Base-by-base conservation (phyloP, 2,113 vertebrate species). In the Clarias gariepinus region DNA sequence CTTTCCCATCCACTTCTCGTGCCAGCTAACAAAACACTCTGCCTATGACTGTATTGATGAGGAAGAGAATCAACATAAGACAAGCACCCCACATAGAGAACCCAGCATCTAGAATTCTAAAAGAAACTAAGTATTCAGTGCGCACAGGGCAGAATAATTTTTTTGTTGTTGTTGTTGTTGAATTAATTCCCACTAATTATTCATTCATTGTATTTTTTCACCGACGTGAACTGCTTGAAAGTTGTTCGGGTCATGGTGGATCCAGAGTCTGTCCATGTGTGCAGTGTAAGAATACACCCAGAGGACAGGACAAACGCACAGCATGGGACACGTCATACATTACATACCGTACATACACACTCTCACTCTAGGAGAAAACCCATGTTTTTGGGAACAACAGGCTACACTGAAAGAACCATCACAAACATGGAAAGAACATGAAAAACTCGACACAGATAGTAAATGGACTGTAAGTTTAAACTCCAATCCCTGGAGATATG, bases 21-120 rank as follows among this genome's bases (percentile, higher is more conserved):
- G 58, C 85, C 85, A 76, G 36, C 79, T 73, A 55, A 58, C 21
- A 74, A 81, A 55, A 36, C 30, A 69, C 33, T 81, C 30, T 69
- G 30, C 60, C 53, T 58, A 64, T 81, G 85, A 58, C 21, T 78
- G 71, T 36, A n/a, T 58, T 84, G 23, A 61, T 61, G 28, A 76
- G 4, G 28, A 84, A 52, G 1, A 33, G 55, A 1, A 60, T 4
- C 18, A 57, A 30, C 15, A 57, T 28, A 25, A 25, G 25, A 28
- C 15, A 10, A 78, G 13, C 53, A 19, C 30, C 53, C 16, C n/a
- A 79, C 77, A 79, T 79, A n/a, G 8, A 79, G 4, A 58, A 79
- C 19, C 28, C 77, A 16, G 74, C 15, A 28, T 55, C 25, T 55
- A 6, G 13, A 23, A 36, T 25, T 25, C 30, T 41, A 3, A 18